Percentiles rank a stretch among this genome's conserved stretches.
Evolutionary conservation across 2,888 invertebrate species (phyloP).

Genomic region (Diarsia rubi): DNA sequence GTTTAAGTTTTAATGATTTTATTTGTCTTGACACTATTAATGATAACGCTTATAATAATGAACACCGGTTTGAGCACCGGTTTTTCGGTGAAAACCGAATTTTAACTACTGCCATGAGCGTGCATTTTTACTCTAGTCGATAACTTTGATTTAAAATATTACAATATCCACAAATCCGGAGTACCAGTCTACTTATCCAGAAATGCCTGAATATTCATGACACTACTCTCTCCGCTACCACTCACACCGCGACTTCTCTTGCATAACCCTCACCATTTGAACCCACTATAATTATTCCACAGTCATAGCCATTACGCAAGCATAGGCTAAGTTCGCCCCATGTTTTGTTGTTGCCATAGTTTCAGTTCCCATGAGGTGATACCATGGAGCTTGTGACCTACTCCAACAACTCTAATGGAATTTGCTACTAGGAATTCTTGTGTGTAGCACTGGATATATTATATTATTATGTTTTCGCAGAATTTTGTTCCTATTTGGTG

Average conservation of each 20-base stretch:
- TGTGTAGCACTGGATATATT: conserved; percentile 2
- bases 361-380: conserved; percentile 46
- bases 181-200: background rate
- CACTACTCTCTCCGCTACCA: conserved; percentile 55
- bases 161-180: no score
- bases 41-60: no score
- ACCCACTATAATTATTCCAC: conserved; percentile 76
- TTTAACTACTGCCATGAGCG: no score
- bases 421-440: conserved; percentile 35
- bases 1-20: no score
- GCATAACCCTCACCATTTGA: conserved; percentile 75
- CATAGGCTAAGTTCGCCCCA: conserved; percentile 62
- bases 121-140: no score
- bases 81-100: no score
- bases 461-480: conserved; percentile 16
- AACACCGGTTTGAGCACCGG: no score
- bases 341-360: conserved; percentile 45
- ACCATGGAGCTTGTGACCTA: conserved; percentile 56
- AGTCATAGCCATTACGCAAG: conserved; percentile 58
- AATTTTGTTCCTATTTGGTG: conserved; percentile 12
- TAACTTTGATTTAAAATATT: no score
- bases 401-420: conserved; percentile 43
- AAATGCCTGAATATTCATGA: background rate
- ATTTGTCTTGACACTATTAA: no score
- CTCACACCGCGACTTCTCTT: conserved; percentile 65